Base-by-base conservation (phyloP, 2,888 invertebrate species). In the Athripsodes cinereus region DNA sequence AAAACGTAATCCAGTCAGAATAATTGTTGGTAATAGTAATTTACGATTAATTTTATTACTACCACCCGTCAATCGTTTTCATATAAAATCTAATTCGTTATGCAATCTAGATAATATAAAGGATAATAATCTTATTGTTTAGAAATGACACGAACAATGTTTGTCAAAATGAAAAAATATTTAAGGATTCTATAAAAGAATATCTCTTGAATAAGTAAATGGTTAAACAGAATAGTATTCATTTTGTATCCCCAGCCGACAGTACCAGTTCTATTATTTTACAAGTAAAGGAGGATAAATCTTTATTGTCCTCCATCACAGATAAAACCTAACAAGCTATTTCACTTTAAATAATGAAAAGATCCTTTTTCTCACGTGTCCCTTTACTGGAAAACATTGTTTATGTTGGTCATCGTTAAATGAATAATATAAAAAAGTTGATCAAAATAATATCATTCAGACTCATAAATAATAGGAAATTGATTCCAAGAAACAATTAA, bases 281-380 rank as follows among this genome's bases (percentile, higher is more conserved):
- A 21, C 20, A 18, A 48, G 35, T n/a, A 55, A 59, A 47, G 48
- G 18, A 55, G 50, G 52, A 58, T 55, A 61, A 55, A 52, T 58
- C 56, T 58, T 58, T 50, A 55, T 55, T 52, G 55, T 53, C 49
- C 50, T 50, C 20, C 51, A 47, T 46, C 31, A 35, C 55, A 51
- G 57, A 62, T 62, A 55, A 52, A 56, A 48, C 59, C 46, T 47
- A 59, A 57, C 59, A 59, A 54, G 59, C 59, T 53, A 57, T 59
- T 62, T 57, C 59, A 59, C 55, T 59, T 53, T 46, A 52, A 49
- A 57, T 59, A 62, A 59, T 57, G 59, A 59, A 57, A 59, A 48
- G 48, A 48, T 13, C 48, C 21, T 21, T 48, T 26, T 13, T 40
- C 40, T 40, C 40, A 40, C 40, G 40, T 40, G 40, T 40, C 40